Evolutionary conservation across 2,797 vertebrate species (phyloP).

Genomic region (Sebastes vulpes): DNA sequence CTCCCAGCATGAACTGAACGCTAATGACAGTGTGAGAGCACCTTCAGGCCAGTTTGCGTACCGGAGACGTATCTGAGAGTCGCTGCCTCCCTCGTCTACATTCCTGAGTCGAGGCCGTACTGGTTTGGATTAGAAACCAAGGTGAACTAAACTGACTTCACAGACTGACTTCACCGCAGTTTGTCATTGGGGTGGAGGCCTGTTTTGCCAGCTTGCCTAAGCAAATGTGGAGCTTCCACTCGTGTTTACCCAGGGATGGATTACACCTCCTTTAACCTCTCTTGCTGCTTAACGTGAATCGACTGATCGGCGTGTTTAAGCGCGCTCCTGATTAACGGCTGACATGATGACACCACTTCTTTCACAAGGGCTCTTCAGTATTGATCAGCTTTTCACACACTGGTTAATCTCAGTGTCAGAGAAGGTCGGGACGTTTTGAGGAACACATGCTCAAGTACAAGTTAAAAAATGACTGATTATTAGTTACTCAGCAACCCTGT

Average conservation of each 20-base stretch:
- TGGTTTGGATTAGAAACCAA: slow-evolving; percentile 20
- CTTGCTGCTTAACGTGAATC: not conserved
- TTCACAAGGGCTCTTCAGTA: not conserved
- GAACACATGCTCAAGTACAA: not conserved
- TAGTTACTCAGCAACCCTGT: not conserved
- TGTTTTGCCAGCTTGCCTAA: slow-evolving; percentile 22
- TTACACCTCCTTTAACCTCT: not conserved
- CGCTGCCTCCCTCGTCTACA: slow-evolving; percentile 11
- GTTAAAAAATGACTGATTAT: not conserved
- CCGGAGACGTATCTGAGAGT: not conserved
- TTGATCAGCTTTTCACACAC: not conserved
- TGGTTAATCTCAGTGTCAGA: not conserved
- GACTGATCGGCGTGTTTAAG: not conserved
- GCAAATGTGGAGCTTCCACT: slow-evolving; percentile 14
- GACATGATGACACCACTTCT: not conserved
- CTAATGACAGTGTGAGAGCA: not conserved
- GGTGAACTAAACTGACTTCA: not conserved
- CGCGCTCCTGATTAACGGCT: not conserved
- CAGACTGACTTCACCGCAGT: slow-evolving; percentile 19
- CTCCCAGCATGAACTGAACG: not conserved
- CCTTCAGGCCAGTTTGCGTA: not conserved
- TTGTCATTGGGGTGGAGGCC: slow-evolving; percentile 43
- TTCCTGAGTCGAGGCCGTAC: slow-evolving; percentile 19
- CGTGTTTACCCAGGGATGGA: slow-evolving; percentile 30
- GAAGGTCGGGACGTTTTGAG: not conserved